Evolutionary conservation across 2,113 vertebrate genomes (phyloP).

Genomic region (Colossoma macropomum): DNA sequence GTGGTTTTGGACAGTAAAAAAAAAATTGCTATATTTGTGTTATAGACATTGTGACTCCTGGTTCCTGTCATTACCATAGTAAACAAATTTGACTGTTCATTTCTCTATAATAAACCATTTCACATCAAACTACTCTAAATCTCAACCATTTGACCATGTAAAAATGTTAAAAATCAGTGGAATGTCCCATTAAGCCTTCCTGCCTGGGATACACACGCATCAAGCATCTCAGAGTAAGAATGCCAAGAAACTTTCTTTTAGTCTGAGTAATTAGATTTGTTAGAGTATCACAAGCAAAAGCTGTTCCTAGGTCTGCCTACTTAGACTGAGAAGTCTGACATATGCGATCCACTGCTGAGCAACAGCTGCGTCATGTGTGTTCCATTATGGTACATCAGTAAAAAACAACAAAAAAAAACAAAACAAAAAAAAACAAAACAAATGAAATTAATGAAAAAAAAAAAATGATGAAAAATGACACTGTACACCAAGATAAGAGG

Average conservation of each 20-base stretch:
- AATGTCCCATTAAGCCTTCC: neutral
- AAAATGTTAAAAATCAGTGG: too few relatives aligned
- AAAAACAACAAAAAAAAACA: conserved; percentile 16
- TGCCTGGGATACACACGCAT: conserved; percentile 2
- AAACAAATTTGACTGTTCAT: too few relatives aligned
- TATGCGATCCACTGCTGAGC: neutral
- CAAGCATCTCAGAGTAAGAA: conserved; percentile 19
- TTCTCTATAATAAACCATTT: too few relatives aligned
- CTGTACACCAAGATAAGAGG: conserved; percentile 32
- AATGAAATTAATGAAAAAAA: too few relatives aligned
- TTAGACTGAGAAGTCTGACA: neutral
- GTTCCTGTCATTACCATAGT: too few relatives aligned
- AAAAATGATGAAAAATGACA: conserved; percentile 35
- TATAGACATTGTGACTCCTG: too few relatives aligned
- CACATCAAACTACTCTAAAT: too few relatives aligned
- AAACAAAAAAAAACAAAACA: conserved; percentile 18
- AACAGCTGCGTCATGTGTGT: neutral
- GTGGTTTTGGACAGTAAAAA: too few relatives aligned
- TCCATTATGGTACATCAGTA: conserved; percentile 12
- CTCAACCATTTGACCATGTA: too few relatives aligned
- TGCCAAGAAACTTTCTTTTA: neutral
- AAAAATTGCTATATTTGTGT: too few relatives aligned
- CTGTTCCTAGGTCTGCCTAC: neutral
- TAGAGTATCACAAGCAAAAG: conserved; percentile 24
- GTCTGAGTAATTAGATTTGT: neutral